A percentile compares a stretch with the other conserved stretches of the same genome.
phyloP scores from a whole-genome alignment of 2,888 invertebrate species.

The Abscondita cerata region DNA sequence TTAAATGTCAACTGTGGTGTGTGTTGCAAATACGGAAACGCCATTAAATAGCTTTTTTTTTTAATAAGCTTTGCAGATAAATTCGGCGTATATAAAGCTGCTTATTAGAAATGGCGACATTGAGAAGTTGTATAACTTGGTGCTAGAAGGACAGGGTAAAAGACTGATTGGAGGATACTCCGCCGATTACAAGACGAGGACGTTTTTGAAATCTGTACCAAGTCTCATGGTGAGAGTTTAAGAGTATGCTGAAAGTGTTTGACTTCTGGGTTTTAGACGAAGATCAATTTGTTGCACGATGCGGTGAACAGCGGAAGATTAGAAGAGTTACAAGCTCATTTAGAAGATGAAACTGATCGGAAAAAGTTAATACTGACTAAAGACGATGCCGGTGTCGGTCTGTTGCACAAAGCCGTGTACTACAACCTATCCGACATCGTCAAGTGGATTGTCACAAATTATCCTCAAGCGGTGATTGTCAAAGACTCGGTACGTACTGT shows the following conservation, averaged over 20 bases:
- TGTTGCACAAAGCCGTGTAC: slow-evolving; percentile 83
- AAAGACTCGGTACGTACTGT: slow-evolving; percentile 76
- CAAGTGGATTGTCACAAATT: slow-evolving; percentile 73
- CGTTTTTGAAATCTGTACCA: slow-evolving; percentile 71
- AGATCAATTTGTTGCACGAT: slow-evolving; percentile 78
- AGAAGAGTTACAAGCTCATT: slow-evolving; percentile 67
- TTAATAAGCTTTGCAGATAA: slow-evolving; percentile 60
- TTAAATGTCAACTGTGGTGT: slow-evolving; percentile 3
- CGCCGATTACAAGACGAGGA: slow-evolving; percentile 66
- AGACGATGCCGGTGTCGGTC: slow-evolving; percentile 73
- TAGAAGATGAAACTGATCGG: slow-evolving; percentile 58
- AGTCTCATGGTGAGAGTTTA: slow-evolving; percentile 67
- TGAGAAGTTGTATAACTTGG: slow-evolving; percentile 70
- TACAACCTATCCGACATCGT: slow-evolving; percentile 76
- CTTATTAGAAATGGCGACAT: slow-evolving; percentile 68
- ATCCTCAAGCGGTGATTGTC: slow-evolving; percentile 69
- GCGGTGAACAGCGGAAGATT: slow-evolving; percentile 78
- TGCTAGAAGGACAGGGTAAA: slow-evolving; percentile 73
- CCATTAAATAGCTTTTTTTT: slow-evolving; percentile 34
- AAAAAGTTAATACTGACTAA: slow-evolving; percentile 68
- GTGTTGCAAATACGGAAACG: background rate
- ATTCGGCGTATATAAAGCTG: slow-evolving; percentile 62
- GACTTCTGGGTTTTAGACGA: slow-evolving; percentile 59
- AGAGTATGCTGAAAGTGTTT: too few species aligned
- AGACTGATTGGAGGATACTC: slow-evolving; percentile 71